A percentile compares a stretch with the other conserved stretches of the same genome.
Evolutionary conservation across 2,797 vertebrate species (phyloP).

Genomic region (Varecia variegata): DNA sequence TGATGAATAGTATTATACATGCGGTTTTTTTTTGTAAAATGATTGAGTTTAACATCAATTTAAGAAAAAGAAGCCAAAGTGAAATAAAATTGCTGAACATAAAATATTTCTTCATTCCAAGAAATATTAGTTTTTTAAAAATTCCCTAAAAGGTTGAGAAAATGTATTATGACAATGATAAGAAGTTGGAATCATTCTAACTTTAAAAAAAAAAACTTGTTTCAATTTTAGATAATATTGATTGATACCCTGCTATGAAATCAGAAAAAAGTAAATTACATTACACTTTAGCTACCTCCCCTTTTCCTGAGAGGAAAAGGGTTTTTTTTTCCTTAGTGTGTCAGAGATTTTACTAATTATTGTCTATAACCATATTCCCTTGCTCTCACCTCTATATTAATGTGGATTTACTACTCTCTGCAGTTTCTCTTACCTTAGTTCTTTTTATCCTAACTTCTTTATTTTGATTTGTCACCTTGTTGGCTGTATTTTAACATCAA

Average conservation of each 20-base stretch:
- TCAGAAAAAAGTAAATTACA: not conserved
- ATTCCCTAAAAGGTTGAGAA: not conserved
- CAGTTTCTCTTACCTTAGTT: not conserved
- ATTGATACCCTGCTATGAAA: not conserved
- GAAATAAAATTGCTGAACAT: not conserved
- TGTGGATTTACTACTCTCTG: not conserved
- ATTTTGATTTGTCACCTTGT: not conserved
- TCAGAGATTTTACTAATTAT: not conserved
- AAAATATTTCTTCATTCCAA: not conserved
- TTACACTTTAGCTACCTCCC: not conserved
- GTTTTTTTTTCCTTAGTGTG: not conserved
- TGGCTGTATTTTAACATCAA: not conserved
- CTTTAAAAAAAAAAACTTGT: not conserved
- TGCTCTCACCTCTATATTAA: not conserved
- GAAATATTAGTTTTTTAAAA: not conserved
- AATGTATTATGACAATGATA: not conserved
- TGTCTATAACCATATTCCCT: not conserved
- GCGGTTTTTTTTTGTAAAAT: not conserved
- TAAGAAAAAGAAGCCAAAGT: slow-evolving; percentile 7
- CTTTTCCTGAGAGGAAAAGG: not conserved
- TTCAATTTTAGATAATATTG: not conserved
- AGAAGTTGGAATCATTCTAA: not conserved
- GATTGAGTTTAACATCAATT: not conserved
- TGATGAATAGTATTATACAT: not conserved
- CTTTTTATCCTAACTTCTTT: not conserved